Base-by-base conservation (phyloP, 2,797 vertebrate genomes). In the Rhynchotus rufescens region DNA sequence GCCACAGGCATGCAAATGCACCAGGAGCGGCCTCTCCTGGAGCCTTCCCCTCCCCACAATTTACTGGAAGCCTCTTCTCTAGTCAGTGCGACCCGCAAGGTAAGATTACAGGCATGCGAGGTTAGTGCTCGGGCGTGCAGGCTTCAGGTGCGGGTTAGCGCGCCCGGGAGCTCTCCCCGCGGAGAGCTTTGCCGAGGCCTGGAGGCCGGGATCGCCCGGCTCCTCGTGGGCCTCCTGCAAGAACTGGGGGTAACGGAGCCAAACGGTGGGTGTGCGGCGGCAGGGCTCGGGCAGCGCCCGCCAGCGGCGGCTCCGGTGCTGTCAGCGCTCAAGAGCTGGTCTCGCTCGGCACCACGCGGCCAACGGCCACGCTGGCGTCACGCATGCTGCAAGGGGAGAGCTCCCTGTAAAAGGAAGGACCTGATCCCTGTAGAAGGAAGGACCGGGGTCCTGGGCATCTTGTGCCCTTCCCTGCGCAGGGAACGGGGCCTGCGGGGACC, bases 311-410 rank as follows among this genome's bases (percentile, higher is more conserved):
- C 19, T n/a, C 3, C 42, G 83, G 71, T 5, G 60, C 69, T 2
- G 4, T 91, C 75, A 80, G 73, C 62, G 60, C 62, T 79, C 91
- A 95, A 95, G 95, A 95, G 94, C n/a, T 89, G 96, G 92, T 94
- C 92, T 96, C 51, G 0, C 62, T 80, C 1, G 3, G 79, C 64
- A 72, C 51, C 2, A 1, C 76, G 4, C 65, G 64, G 83, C 74
- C 64, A 8, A 67, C 77, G 66, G 67, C 74, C 84, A 88, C 3
- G 2, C 0, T 16, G 62, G 9, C 15, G 88, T 62, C 67, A 38
- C 56, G 54, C 77, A 68, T 0, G 1, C 79, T 74, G 67, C 72
- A 2, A 14, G 25, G 10, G 36, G 54, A 42, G 60, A 87, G 32
- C 66, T 30, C 36, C 68, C 73, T 75, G 77, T 22, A n/a, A 45